phyloP scores from a whole-genome alignment of 2,113 vertebrate genomes.

The Glaucidium brasilianum region DNA sequence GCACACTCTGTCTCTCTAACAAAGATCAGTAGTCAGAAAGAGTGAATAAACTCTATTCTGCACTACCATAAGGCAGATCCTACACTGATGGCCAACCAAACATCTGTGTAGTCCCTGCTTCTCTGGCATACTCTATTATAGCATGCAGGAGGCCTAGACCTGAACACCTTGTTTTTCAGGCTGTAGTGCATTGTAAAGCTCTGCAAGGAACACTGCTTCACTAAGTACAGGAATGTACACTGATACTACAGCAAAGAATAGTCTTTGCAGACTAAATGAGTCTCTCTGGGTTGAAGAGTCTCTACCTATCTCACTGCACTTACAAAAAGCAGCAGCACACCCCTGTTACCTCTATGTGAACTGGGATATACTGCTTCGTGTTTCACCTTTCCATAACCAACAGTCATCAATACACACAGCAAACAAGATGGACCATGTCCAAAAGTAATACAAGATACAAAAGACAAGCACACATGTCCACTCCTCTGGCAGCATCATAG shows the following conservation, averaged over 20 bases:
- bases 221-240: neutral
- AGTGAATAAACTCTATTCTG: neutral
- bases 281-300: neutral
- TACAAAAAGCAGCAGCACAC: neutral
- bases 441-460: neutral
- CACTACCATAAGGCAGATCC: neutral
- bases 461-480: neutral
- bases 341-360: neutral
- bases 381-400: neutral
- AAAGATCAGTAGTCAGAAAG: slow-evolving; percentile 15
- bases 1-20: slow-evolving; percentile 2
- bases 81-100: neutral
- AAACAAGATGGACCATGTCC: neutral
- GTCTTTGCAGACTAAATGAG: neutral
- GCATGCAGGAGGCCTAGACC: neutral
- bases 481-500: neutral
- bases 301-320: neutral
- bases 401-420: neutral
- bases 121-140: neutral
- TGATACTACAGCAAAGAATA: neutral
- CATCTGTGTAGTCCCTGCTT: neutral
- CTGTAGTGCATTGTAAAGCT: neutral
- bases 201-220: neutral
- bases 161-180: neutral
- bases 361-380: neutral